Evolutionary conservation across 2,113 vertebrate genomes (phyloP).

Genomic region (Gadus macrocephalus): DNA sequence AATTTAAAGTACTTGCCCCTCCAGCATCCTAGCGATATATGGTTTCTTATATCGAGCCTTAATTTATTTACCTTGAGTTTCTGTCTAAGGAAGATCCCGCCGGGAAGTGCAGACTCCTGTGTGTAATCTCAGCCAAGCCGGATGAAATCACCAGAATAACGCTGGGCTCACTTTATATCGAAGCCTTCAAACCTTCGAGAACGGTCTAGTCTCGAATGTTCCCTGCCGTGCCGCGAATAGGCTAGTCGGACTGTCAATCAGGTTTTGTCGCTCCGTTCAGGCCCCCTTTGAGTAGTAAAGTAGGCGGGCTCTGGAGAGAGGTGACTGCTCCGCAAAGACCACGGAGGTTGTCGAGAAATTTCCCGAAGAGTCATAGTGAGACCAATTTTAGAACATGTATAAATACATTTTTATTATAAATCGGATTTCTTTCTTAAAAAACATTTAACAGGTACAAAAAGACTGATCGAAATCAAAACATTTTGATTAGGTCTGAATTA

Average conservation of each 20-base stretch:
- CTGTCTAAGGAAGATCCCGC: not conserved
- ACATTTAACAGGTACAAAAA: slow-evolving; percentile 51
- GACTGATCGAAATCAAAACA: slow-evolving; percentile 20
- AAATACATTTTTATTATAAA: slow-evolving; percentile 59
- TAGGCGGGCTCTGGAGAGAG: slow-evolving; percentile 12
- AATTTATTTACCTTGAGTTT: slow-evolving; percentile 53
- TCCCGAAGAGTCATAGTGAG: not conserved
- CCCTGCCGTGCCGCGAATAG: slow-evolving; percentile 21
- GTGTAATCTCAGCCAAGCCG: too few species aligned
- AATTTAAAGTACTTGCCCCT: too few species aligned
- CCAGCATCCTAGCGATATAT: not conserved
- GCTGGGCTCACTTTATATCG: too few species aligned
- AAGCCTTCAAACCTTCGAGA: slow-evolving; percentile 48
- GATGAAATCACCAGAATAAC: too few species aligned
- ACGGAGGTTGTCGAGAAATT: not conserved
- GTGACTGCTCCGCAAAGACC: not conserved
- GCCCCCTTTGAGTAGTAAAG: not conserved
- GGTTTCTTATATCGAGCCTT: not conserved
- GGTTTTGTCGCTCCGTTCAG: not conserved
- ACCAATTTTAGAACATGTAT: not conserved
- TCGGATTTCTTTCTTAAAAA: slow-evolving; percentile 56
- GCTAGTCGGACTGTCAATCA: slow-evolving; percentile 43
- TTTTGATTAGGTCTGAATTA: slow-evolving; percentile 19
- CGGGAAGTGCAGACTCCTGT: not conserved
- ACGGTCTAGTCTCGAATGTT: slow-evolving; percentile 71